A percentile compares a stretch with the other conserved stretches of the same genome.
Evolutionary conservation across 2,888 invertebrate genomes (phyloP).

Genomic region (Apoda limacodes): DNA sequence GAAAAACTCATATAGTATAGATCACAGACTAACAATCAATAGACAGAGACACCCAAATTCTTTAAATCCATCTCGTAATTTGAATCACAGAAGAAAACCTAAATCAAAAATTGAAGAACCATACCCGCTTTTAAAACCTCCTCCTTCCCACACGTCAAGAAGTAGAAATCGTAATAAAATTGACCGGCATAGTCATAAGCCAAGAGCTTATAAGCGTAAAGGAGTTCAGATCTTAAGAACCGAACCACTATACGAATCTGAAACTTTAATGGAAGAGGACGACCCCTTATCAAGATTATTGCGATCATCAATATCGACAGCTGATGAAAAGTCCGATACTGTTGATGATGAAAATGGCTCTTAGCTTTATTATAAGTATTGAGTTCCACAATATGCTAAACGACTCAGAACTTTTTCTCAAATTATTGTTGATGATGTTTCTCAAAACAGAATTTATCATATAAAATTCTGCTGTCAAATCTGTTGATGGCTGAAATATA

Average conservation of each 20-base stretch:
- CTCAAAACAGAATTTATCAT: no score
- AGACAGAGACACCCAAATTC: conserved; percentile 42
- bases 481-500: no score
- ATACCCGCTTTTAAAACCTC: conserved; percentile 56
- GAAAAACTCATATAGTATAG: conserved; percentile 30
- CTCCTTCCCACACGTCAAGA: conserved; percentile 37
- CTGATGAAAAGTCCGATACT: conserved; percentile 36
- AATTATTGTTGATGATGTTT: no score
- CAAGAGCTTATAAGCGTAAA: conserved; percentile 42
- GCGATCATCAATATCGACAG: conserved; percentile 36
- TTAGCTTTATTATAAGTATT: no score
- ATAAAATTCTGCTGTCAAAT: no score
- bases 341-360: conserved; percentile 19
- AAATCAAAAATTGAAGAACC: conserved; percentile 45
- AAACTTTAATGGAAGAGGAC: conserved; percentile 28
- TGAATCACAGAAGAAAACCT: conserved; percentile 42
- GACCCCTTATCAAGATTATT: conserved; percentile 37
- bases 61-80: conserved; percentile 31
- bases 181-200: conserved; percentile 38
- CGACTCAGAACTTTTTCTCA: no score
- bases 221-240: conserved; percentile 38
- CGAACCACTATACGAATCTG: conserved; percentile 48
- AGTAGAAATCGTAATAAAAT: conserved; percentile 31
- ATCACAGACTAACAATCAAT: conserved; percentile 30
- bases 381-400: no score